phyloP scores from a whole-genome alignment of 2,888 invertebrate genomes.

The Orthosia gracilis region DNA sequence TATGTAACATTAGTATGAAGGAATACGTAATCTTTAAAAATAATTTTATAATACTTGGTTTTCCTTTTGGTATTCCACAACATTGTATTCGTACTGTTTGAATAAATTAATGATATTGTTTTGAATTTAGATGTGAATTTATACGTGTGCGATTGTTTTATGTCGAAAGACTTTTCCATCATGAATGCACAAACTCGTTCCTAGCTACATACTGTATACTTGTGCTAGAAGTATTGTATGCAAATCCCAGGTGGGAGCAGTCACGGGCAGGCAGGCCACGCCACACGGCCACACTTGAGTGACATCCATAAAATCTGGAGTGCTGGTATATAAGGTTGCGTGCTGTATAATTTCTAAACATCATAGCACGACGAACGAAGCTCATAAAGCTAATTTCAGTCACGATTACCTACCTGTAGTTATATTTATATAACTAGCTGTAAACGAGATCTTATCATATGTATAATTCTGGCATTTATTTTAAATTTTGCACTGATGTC shows the following conservation, averaged over 20 bases:
- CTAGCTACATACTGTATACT: constrained; percentile 13
- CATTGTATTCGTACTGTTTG: constrained; percentile 23
- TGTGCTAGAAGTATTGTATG: constrained; percentile 75
- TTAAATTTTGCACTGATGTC: constrained; percentile 46
- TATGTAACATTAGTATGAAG: not conserved
- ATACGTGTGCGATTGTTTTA: constrained; percentile 29
- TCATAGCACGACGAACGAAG: constrained; percentile 17
- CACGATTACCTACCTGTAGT: constrained; percentile 13
- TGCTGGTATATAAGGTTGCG: constrained; percentile 25
- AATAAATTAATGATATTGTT: constrained; percentile 29
- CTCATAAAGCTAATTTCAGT: constrained; percentile 14
- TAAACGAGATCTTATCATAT: constrained; percentile 16
- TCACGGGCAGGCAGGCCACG: constrained; percentile 35
- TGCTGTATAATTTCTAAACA: constrained; percentile 18
- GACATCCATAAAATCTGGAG: constrained; percentile 59
- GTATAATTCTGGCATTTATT: constrained; percentile 16
- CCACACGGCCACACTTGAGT: constrained; percentile 58
- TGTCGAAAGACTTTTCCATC: constrained; percentile 48
- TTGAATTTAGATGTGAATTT: constrained; percentile 42
- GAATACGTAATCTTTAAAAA: constrained; percentile 23
- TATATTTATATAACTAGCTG: constrained; percentile 5
- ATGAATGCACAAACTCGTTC: constrained; percentile 54
- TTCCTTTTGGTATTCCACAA: constrained; percentile 29
- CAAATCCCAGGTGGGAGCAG: constrained; percentile 69
- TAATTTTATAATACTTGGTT: constrained; percentile 20